Evolutionary conservation across 2,888 invertebrate species (phyloP), one percentile per base, ranked within the genome.

Genomic region (Eupithecia abbreviata): DNA sequence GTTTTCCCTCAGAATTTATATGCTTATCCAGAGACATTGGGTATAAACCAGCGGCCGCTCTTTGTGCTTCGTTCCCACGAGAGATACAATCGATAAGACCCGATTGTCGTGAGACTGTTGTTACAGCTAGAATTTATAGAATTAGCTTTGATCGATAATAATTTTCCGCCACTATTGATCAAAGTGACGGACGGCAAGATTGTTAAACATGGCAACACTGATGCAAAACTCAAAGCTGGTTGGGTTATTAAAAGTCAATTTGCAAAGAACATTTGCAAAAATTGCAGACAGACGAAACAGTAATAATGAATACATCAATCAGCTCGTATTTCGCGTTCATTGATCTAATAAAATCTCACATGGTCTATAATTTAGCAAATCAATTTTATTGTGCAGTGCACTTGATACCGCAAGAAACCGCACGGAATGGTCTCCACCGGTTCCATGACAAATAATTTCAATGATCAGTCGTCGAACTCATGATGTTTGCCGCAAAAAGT

Each of bases 401-500:
- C 78, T 83, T 78, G 82, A 84, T 82, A 88, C 85, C 86, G 86
- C 85, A 87, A 87, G 83, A 82, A 85, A 85, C 84, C 85, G 82
- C 84, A 83, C 79, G 77, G 80, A 84, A 84, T 84, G 70, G 80
- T 74, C 71, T 77, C 84, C 90, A 91, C 91, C 90, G 90, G 91
- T 90, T 91, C 88, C 87, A 87, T 90, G 89, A 91, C 90, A 91
- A 90, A 89, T 88, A 90, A 89, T 85, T 86, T 86, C 84, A 89
- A 87, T 87, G 87, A 90, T 87, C 87, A 85, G 91, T 89, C 90
- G 89, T 88, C 89, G 90, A 91, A 90, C 91, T 90, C 87, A 45
- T 30, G 81, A 83, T 84, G 82, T 81, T 83, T 84, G 84, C 77
- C 83, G 86, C 82, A 81, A 85, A 86, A 62, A 62, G 12, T 62